These are phyloP conservation scores for Eutrigla gurnardus DNA, from an alignment of 2,797 vertebrate species.

Conservation along the genomic window DNA sequence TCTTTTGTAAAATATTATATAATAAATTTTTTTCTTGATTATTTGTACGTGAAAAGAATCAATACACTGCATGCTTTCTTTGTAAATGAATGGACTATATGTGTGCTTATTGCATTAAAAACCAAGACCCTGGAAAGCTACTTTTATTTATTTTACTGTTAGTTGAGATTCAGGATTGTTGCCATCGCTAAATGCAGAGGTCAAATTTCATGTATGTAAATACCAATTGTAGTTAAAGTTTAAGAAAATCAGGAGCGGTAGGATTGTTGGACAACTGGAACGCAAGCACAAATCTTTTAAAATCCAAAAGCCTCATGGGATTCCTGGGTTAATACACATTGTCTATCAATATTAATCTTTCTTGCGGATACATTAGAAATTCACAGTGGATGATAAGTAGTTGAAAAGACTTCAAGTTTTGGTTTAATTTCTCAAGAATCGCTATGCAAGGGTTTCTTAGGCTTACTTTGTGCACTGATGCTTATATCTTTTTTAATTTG, in stretches of 20 bases:
- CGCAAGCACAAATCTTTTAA: too few relatives aligned
- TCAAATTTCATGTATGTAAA: too few relatives aligned
- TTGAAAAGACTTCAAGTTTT: background rate
- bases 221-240: too few relatives aligned
- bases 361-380: background rate
- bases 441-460: background rate
- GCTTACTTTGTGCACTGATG: background rate
- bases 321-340: conserved; percentile 8
- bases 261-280: background rate
- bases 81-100: conserved; percentile 9
- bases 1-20: background rate
- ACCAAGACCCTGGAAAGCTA: background rate
- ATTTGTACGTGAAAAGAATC: conserved; percentile 13
- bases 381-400: background rate
- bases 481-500: background rate
- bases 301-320: background rate
- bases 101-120: conserved; percentile 50
- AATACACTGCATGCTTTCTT: conserved; percentile 40
- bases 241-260: too few relatives aligned
- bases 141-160: conserved; percentile 3
- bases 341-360: background rate
- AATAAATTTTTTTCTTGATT: background rate
- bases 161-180: background rate
- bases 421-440: background rate
- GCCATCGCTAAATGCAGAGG: too few relatives aligned